These are phyloP conservation scores for Cistogaster globosa DNA, from an alignment of 2,888 invertebrate species.

Conservation along the genomic window DNA sequence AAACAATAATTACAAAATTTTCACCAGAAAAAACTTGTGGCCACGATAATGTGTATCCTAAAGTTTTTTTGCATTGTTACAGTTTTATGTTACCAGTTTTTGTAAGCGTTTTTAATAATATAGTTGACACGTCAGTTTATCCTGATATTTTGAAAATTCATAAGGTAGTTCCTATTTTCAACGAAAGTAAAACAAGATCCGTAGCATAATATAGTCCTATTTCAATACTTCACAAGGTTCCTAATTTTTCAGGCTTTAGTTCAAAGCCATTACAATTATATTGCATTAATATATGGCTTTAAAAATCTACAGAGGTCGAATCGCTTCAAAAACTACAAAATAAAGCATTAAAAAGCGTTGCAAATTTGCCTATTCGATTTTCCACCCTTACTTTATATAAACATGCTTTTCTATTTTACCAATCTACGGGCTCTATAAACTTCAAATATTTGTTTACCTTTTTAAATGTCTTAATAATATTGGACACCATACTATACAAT, in stretches of 20 bases:
- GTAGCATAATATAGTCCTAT: too few species aligned
- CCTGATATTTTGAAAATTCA: too few species aligned
- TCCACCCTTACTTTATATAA: background rate
- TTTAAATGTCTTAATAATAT: background rate
- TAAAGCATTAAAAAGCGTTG: background rate
- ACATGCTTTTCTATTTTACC: background rate
- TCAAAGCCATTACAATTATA: conserved; percentile 22
- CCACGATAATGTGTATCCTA: conserved; percentile 23
- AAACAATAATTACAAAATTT: background rate
- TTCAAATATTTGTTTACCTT: background rate
- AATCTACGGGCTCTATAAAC: conserved; percentile 7
- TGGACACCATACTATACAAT: conserved; percentile 15
- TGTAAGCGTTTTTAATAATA: background rate
- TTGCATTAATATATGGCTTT: background rate
- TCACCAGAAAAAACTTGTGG: background rate
- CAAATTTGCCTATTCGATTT: background rate
- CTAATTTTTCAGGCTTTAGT: conserved; percentile 14
- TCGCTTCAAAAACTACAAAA: background rate
- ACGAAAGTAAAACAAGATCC: too few species aligned
- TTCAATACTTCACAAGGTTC: too few species aligned
- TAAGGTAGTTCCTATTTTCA: too few species aligned
- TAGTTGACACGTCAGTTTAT: background rate
- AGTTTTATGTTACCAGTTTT: background rate
- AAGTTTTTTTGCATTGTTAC: background rate
- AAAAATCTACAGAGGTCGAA: background rate